Base-by-base conservation (phyloP, 1,140 invertebrate genomes). In the Mercenaria mercenaria region DNA sequence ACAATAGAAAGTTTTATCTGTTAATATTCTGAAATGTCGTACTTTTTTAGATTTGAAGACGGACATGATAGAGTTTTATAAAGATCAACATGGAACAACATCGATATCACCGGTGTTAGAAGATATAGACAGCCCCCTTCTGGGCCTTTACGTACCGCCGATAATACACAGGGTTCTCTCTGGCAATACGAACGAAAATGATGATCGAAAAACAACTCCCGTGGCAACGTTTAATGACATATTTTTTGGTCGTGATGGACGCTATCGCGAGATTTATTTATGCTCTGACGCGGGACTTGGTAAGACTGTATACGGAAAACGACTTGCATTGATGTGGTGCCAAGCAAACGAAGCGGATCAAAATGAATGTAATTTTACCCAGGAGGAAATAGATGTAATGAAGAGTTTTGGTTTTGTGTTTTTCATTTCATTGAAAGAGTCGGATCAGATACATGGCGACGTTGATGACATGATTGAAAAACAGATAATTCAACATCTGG, bases 341-440 rank as follows among this genome's bases (percentile, higher is more conserved):
- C 20, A 52, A 34, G 39, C 39, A 41, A 64, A 64, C 59, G n/a
- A n/a, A 29, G 15, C 6, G n/a, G 8, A 10, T 23, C 6, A 29
- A 64, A 52, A 79, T 6, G 18, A 32, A 10, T 23, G 41, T 32
- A 50, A 18, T 2, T 41, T 18, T 34, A 43, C 13, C 2, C 43
- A 47, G 47, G 18, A 4, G 0, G 20, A 64, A 20, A 15, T 52
- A n/a, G 26, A 47, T 11, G 26, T 52, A 23, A 8, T 79, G 29
- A 41, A 32, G 8, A 3, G 52, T 1, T 79, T 79, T 79, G 76
- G 52, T n/a, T 79, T 79, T 52, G 37, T 79, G 15, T 79, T 79
- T 32, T 50, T 52, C 26, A 29, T 79, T 23, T 32, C 26, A 10
- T 32, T 79, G 15, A 26, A 23, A 79, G 76, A 79, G 0, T 15